These are phyloP conservation scores for Pocota personata DNA, from an alignment of 2,888 invertebrate species.

Conservation along the genomic window DNA sequence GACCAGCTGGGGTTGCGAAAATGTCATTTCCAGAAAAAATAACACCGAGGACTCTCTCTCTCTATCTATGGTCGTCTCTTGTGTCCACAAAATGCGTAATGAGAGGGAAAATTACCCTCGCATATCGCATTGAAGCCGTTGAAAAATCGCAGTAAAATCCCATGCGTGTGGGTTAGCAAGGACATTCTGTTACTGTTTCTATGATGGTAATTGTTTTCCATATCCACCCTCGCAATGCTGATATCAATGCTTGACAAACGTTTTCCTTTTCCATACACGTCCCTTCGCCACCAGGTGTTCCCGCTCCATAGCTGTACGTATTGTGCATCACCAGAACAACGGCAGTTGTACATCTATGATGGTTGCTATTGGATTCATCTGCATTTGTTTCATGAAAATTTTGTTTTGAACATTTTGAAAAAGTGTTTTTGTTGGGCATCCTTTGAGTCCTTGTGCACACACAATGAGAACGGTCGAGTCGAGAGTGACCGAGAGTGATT, in stretches of 20 bases:
- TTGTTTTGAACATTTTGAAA: slow-evolving; percentile 67
- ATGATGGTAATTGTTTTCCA: slow-evolving; percentile 55
- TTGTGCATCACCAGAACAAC: slow-evolving; percentile 67
- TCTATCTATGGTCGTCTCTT: neutral
- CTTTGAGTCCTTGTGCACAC: slow-evolving; percentile 50
- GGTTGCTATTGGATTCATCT: slow-evolving; percentile 54
- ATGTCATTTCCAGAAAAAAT: slow-evolving; percentile 28
- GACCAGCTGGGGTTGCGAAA: slow-evolving; percentile 34
- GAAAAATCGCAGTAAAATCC: slow-evolving; percentile 50
- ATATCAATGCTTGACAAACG: slow-evolving; percentile 4
- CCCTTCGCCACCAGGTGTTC: slow-evolving; percentile 67
- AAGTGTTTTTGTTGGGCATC: slow-evolving; percentile 59
- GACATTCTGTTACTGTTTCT: slow-evolving; percentile 32
- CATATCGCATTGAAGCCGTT: slow-evolving; percentile 25
- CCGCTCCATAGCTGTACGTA: neutral
- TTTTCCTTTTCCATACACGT: slow-evolving; percentile 23
- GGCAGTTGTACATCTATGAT: slow-evolving; percentile 65
- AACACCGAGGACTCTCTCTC: slow-evolving; percentile 9
- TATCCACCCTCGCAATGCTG: slow-evolving; percentile 69
- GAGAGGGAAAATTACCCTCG: slow-evolving; percentile 56
- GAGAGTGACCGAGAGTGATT: slow-evolving; percentile 67
- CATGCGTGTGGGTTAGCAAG: slow-evolving; percentile 45
- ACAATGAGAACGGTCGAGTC: slow-evolving; percentile 32
- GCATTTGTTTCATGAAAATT: slow-evolving; percentile 58
- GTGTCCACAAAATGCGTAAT: slow-evolving; percentile 47